Conservation (phyloP, 2,113 vertebrate species). For the Balaeniceps rex region DNA sequence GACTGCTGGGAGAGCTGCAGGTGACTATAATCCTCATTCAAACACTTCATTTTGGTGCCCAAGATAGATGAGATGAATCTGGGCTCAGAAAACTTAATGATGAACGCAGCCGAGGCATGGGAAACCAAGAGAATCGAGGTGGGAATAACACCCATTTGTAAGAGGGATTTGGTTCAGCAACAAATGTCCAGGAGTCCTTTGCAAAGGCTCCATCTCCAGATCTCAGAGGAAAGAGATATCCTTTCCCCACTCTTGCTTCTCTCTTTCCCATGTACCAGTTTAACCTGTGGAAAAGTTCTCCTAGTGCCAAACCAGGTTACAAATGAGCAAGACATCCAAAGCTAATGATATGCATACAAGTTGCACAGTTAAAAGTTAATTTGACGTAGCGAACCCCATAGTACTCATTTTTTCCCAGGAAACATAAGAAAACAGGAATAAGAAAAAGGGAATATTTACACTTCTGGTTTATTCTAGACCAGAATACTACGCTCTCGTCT, state of each 20-base stretch:
- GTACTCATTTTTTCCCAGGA: fast-evolving
- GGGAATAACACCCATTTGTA: not conserved
- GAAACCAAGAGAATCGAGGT: not conserved
- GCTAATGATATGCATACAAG: not conserved
- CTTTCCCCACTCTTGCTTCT: not conserved
- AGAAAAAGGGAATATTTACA: not conserved
- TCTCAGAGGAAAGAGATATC: not conserved
- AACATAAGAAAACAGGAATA: not conserved
- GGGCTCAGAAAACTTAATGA: not conserved
- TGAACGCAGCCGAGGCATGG: fast-evolving
- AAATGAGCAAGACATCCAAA: not conserved
- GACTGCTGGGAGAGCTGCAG: not conserved
- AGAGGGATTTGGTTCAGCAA: not conserved
- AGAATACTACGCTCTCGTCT: fast-evolving
- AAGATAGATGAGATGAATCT: not conserved
- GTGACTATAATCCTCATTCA: not conserved
- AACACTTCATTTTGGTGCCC: not conserved
- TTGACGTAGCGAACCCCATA: not conserved
- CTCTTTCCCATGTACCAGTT: not conserved
- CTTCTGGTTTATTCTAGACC: not conserved
- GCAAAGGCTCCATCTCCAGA: not conserved
- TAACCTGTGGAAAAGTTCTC: not conserved
- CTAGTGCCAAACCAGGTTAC: not conserved
- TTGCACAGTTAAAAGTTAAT: not conserved
- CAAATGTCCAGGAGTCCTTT: not conserved